Evolutionary conservation across 1,140 invertebrate species (phyloP).

Genomic region (Mycetomoellerius zeteki): DNA sequence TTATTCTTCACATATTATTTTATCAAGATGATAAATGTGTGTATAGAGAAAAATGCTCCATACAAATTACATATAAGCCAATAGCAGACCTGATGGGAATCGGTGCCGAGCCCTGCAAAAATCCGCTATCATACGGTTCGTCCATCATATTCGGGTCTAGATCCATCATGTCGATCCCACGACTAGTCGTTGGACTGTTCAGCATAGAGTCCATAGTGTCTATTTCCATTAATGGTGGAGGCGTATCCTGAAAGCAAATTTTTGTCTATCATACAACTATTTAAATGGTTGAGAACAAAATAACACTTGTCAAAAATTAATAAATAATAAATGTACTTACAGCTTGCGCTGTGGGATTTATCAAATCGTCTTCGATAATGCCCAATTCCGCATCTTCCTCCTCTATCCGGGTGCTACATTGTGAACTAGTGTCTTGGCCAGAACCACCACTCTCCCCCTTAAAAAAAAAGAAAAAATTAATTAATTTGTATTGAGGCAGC

Average conservation of each 20-base stretch:
- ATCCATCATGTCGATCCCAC: slow-evolving; percentile 86
- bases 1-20: background rate
- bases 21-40: background rate
- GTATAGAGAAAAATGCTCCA: background rate
- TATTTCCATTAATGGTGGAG: slow-evolving; percentile 80
- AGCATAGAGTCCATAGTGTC: slow-evolving; percentile 79
- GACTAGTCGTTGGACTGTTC: slow-evolving; percentile 84
- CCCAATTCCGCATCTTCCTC: slow-evolving; percentile 87
- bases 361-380: slow-evolving; percentile 80
- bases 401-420: slow-evolving; percentile 89
- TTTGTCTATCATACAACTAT: slow-evolving; percentile 25
- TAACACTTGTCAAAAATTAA: background rate
- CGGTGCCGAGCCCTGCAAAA: slow-evolving; percentile 85
- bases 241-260: slow-evolving; percentile 75
- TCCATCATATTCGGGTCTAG: slow-evolving; percentile 86
- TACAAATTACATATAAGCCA: background rate
- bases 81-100: slow-evolving; percentile 84
- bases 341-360: slow-evolving; percentile 70
- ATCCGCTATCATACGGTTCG: slow-evolving; percentile 85
- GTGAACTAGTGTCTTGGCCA: slow-evolving; percentile 82
- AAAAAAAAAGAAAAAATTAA: slow-evolving; percentile 28
- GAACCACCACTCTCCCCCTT: slow-evolving; percentile 82
- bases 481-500: background rate
- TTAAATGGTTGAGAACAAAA: slow-evolving; percentile 43
- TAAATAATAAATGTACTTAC: slow-evolving; percentile 66